Evolutionary conservation across 2,797 vertebrate genomes (phyloP).

Genomic region (Poeciliopsis gracilis): DNA sequence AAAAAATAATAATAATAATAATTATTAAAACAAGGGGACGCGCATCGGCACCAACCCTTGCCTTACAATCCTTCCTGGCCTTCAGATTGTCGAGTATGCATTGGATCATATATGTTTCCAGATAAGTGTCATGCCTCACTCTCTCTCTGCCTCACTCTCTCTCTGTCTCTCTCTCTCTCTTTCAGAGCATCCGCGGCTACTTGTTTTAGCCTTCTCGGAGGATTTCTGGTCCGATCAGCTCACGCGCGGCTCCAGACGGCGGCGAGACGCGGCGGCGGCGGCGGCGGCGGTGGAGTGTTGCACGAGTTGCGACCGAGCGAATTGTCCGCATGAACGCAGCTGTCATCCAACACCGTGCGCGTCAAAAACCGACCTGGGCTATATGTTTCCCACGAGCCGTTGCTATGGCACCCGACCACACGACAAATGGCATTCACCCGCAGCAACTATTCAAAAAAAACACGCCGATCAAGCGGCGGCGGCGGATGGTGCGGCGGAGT

Average conservation of each 20-base stretch:
- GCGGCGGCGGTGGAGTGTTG: constrained; percentile 45
- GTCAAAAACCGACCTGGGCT: constrained; percentile 66
- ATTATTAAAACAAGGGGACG: constrained; percentile 6
- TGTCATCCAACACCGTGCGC: constrained; percentile 64
- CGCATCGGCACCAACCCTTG: constrained; percentile 32
- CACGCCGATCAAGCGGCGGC: constrained; percentile 18
- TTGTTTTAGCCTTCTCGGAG: constrained; percentile 39
- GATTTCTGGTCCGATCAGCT: constrained; percentile 40
- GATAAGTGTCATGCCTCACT: constrained; percentile 22
- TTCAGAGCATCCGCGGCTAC: constrained; percentile 24
- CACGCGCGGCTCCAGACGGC: constrained; percentile 46
- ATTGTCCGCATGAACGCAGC: constrained; percentile 63
- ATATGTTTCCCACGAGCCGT: constrained; percentile 83
- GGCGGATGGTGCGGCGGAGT: constrained; percentile 38
- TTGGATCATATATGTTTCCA: constrained; percentile 24
- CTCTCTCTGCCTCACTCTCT: neutral
- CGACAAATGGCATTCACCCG: constrained; percentile 81
- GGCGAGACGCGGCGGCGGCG: constrained; percentile 51
- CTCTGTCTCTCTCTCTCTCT: neutral
- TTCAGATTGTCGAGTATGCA: constrained; percentile 14
- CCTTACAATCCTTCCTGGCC: constrained; percentile 12
- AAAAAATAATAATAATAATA: no score
- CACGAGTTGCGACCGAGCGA: constrained; percentile 60
- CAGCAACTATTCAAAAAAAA: constrained; percentile 71
- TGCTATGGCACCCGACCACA: constrained; percentile 88